These are phyloP conservation scores for Cuculus canorus DNA, from an alignment of 2,797 vertebrate species.

Conservation along the genomic window DNA sequence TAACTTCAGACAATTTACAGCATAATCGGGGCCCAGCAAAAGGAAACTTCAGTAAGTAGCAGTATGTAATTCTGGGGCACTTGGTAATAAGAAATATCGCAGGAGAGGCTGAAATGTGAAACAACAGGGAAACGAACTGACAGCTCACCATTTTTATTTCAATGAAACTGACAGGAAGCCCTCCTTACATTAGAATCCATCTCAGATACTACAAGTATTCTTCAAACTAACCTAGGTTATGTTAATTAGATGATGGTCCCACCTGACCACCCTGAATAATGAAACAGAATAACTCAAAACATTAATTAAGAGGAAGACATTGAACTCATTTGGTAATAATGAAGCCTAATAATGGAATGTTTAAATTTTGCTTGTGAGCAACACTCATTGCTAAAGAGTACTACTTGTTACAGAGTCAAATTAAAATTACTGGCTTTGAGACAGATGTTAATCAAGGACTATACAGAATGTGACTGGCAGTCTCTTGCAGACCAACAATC, in stretches of 20 bases:
- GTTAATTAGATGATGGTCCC: background rate
- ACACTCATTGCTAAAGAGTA: background rate
- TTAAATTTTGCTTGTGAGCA: background rate
- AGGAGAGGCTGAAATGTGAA: background rate
- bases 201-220: background rate
- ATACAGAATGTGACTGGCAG: background rate
- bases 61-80: background rate
- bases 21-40: conserved; percentile 4
- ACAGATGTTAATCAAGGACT: background rate
- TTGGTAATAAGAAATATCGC: background rate
- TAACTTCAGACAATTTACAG: conserved; percentile 16
- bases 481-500: background rate
- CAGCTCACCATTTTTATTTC: background rate
- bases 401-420: background rate
- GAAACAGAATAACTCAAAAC: background rate
- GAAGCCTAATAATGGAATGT: background rate
- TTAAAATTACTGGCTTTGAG: background rate
- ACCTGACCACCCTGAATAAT: background rate
- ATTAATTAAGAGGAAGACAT: background rate
- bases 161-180: background rate
- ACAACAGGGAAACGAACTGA: background rate
- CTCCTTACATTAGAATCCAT: background rate
- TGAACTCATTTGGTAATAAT: background rate
- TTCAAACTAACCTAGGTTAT: background rate
- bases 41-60: background rate